Percentiles rank a stretch among this genome's conserved stretches.
Evolutionary conservation across 2,888 invertebrate genomes (phyloP).

Genomic region (Rhagophthalmus giganteus): DNA sequence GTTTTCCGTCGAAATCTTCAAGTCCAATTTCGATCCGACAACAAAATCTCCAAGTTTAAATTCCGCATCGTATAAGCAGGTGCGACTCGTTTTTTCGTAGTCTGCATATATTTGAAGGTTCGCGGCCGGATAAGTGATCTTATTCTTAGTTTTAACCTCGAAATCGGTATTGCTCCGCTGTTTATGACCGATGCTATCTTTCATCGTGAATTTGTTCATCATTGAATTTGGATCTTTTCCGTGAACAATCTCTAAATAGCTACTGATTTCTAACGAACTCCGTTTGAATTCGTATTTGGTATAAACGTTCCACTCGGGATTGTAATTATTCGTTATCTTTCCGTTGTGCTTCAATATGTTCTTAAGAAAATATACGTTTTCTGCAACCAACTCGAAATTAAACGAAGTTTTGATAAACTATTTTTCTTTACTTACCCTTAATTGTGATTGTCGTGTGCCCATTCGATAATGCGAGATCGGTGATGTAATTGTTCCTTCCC

Average conservation of each 20-base stretch:
- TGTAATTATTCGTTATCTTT: conserved; percentile 62
- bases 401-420: no score
- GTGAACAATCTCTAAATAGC: conserved; percentile 58
- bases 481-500: conserved; percentile 52
- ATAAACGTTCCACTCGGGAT: conserved; percentile 64
- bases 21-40: not conserved
- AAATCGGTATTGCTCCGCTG: conserved; percentile 54
- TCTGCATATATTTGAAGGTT: conserved; percentile 60
- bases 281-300: conserved; percentile 58
- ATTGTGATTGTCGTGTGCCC: conserved; percentile 56
- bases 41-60: conserved; percentile 37
- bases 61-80: conserved; percentile 61
- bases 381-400: no score
- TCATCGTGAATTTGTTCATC: conserved; percentile 60
- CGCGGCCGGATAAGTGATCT: conserved; percentile 60
- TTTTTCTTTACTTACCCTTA: conserved; percentile 53
- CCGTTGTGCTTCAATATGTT: conserved; percentile 56
- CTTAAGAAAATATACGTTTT: not conserved
- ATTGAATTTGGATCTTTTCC: conserved; percentile 65
- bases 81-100: conserved; percentile 40
- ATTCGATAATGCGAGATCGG: conserved; percentile 59
- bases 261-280: conserved; percentile 33
- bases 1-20: no score
- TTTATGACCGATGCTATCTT: conserved; percentile 39
- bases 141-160: conserved; percentile 59